A percentile compares a stretch with the other conserved stretches of the same genome.
phyloP scores from a whole-genome alignment of 2,888 invertebrate species.

The Cerceris ruficornis region DNA sequence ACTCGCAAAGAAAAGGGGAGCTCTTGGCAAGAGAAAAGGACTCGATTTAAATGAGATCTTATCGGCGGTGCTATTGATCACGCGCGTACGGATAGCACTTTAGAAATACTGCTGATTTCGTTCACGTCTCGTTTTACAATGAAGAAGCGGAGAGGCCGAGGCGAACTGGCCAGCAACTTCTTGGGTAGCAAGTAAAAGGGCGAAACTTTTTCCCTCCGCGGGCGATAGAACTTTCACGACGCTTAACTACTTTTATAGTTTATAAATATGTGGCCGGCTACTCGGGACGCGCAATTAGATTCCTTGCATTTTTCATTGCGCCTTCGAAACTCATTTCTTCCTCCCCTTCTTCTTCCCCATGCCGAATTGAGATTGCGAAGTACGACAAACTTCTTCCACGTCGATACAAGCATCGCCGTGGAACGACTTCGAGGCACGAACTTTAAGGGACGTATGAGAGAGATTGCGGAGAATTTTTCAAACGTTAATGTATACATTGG shows the following conservation, averaged over 20 bases:
- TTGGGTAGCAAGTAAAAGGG: slow-evolving; percentile 21
- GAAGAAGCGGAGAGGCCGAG: background rate
- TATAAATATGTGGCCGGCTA: slow-evolving; percentile 25
- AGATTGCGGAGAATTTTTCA: no score
- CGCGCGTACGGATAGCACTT: slow-evolving; percentile 29
- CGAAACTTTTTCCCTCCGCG: slow-evolving; percentile 23
- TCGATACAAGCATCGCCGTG: background rate
- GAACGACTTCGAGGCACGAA: background rate
- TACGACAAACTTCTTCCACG: no score
- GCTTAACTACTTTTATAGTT: slow-evolving; percentile 45
- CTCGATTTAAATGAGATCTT: slow-evolving; percentile 67
- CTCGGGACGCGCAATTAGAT: slow-evolving; percentile 28
- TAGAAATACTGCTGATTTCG: slow-evolving; percentile 44
- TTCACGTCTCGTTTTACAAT: slow-evolving; percentile 22
- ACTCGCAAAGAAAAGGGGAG: background rate
- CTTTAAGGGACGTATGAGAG: background rate
- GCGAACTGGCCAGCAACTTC: slow-evolving; percentile 36
- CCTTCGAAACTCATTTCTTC: background rate
- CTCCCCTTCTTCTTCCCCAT: background rate
- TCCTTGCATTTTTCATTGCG: slow-evolving; percentile 2
- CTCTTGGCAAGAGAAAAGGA: slow-evolving; percentile 12
- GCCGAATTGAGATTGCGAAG: background rate
- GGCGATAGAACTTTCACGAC: slow-evolving; percentile 27
- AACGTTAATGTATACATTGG: no score
- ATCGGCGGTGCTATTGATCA: slow-evolving; percentile 61